Base-by-base conservation (phyloP, 2,113 vertebrate species). In the Oophaga pumilio region DNA sequence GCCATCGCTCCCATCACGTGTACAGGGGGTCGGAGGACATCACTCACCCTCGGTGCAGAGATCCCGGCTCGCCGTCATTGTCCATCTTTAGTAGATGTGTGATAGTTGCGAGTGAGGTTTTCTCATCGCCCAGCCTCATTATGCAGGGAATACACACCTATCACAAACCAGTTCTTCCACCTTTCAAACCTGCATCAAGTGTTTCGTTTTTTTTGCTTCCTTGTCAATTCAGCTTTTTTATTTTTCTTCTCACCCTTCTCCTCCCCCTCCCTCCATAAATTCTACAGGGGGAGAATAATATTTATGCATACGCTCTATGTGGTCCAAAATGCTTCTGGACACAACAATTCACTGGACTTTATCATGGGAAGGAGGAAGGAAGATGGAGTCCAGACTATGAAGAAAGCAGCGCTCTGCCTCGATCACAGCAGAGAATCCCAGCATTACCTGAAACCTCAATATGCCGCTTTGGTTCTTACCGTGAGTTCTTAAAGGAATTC, bases 161-260 rank as follows among this genome's bases (percentile, higher is more conserved):
- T 28, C 74, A 71, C 76, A 80, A 82, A 87, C 86, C 78, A 66
- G 86, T 87, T 87, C 69, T 87, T 74, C 86, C 86, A 82, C 86
- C 53, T 87, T 56, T 6, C 4, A 50, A 1, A 52, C 33, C 68
- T 20, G 86, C 33, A 82, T 28, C 53, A 49, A 4, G 1, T 9
- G 43, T 22, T 74, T 78, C 12, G 9, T 86, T 57, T 17, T 15
- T 18, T 73, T 78, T 20, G 9, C 79, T 59, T 17, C 10, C 12
- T 73, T 62, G 18, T 49, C 22, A 71, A 82, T 74, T 59, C 86
- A 82, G 64, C 59, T 71, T 59, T 33, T 60, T 83, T 17, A 26
- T 5, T 26, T 69, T 50, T 49, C 4, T 6, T 76, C 20, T 18
- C 8, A 7, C 68, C 2, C 5, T 5, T 5, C 33, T 43, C 33